Evolutionary conservation across 2,113 vertebrate species (phyloP), one percentile per base, ranked within the genome.

Genomic region (Chloebia gouldiae): DNA sequence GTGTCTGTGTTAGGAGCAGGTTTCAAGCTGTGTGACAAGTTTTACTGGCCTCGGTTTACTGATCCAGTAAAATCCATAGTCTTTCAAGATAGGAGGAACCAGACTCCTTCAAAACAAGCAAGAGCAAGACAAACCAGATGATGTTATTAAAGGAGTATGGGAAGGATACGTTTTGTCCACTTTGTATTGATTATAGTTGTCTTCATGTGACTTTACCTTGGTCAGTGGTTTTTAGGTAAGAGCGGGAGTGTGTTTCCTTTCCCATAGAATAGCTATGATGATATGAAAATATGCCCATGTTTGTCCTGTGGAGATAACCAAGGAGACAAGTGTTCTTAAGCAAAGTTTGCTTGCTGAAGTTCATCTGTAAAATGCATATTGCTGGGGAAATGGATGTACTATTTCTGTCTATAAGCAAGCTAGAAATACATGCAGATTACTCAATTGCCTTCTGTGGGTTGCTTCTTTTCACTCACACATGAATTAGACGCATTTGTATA

Each of bases 31-130:
- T 3, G 2, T 71, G 44, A 42, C 85, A 65, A 82, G 79, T 93
- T 95, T 57, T 86, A 61, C 92, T 90, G 81, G 85, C 39, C 71
- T 45, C 28, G 17, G 21, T 61, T 90, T 85, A 81, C 57, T 85
- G 66, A 60, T 76, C 49, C 24, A 53, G 78, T 68, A 56, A 88
- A 92, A 39, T 37, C 45, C 37, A 10, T 28, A 15, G 53, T 27
- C 63, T 85, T 65, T 88, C 49, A 86, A 92, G 57, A 57, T 9
- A 76, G 30, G 83, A 86, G 61, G 59, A 94, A 40, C 44, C 0
- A 21, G 71, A 57, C 66, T 53, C 54, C 51, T 70, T 87, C 14
- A 24, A 69, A 91, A 82, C 31, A 25, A 64, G 7, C 2, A 7
- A 79, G 73, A 64, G 56, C 65, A 60, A 61, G 88, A 76, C 82